phyloP scores from a whole-genome alignment of 2,797 vertebrate species.

The Characodon lateralis region DNA sequence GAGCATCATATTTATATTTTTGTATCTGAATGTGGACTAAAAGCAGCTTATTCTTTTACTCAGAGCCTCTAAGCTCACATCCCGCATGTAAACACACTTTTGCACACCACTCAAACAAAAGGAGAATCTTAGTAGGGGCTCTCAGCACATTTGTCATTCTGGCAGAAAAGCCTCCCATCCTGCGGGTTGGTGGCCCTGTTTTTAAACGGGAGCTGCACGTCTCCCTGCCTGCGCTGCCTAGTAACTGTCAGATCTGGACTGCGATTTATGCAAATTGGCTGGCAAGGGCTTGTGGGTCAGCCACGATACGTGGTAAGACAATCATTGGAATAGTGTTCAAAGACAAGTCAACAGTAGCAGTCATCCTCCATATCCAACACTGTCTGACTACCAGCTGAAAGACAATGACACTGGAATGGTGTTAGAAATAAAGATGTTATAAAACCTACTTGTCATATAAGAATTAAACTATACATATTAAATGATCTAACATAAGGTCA shows the following conservation, averaged over 20 bases:
- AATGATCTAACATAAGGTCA: no score
- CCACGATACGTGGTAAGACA: slow-evolving; percentile 71
- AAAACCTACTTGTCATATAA: not conserved
- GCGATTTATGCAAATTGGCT: slow-evolving; percentile 83
- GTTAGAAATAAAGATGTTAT: not conserved
- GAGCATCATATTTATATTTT: not conserved
- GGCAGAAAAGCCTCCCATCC: slow-evolving; percentile 73
- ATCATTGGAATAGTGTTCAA: slow-evolving; percentile 53
- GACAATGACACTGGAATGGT: not conserved
- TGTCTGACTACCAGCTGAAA: not conserved
- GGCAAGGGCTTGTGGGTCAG: slow-evolving; percentile 79
- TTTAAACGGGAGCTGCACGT: slow-evolving; percentile 66
- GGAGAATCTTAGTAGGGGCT: slow-evolving; percentile 63
- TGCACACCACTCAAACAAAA: slow-evolving; percentile 37
- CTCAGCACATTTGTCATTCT: slow-evolving; percentile 79
- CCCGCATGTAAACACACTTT: slow-evolving; percentile 3
- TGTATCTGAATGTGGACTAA: not conserved
- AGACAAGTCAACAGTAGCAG: slow-evolving; percentile 45
- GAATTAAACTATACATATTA: not conserved
- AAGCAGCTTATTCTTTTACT: slow-evolving; percentile 21
- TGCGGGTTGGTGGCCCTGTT: slow-evolving; percentile 81
- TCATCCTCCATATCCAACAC: slow-evolving; percentile 11
- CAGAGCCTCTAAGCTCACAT: slow-evolving; percentile 12
- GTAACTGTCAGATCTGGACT: slow-evolving; percentile 80
- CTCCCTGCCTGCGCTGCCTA: slow-evolving; percentile 75